phyloP scores from a whole-genome alignment of 2,888 invertebrate species.

The Autographa gamma region DNA sequence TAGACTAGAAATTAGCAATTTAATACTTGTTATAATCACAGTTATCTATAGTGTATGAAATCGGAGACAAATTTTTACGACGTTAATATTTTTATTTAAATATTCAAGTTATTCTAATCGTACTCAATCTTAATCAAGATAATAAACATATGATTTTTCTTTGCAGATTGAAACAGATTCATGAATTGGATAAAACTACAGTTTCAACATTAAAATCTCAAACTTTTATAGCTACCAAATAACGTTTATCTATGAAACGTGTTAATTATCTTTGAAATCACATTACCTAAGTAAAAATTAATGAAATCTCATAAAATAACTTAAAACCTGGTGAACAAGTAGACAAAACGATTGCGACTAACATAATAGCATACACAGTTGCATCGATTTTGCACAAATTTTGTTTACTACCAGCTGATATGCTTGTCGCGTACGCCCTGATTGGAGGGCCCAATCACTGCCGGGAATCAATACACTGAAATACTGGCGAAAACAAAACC shows the following conservation, averaged over 20 bases:
- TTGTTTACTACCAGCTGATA: slow-evolving; percentile 59
- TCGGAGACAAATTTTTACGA: slow-evolving; percentile 12
- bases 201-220: background rate
- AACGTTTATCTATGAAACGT: too few relatives aligned
- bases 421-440: slow-evolving; percentile 65
- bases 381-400: slow-evolving; percentile 51
- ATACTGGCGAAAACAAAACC: slow-evolving; percentile 11
- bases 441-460: slow-evolving; percentile 65
- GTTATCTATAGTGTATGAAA: slow-evolving; percentile 19
- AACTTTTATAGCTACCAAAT: too few relatives aligned
- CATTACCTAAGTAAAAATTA: background rate
- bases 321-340: slow-evolving; percentile 42
- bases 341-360: slow-evolving; percentile 40
- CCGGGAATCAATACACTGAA: slow-evolving; percentile 59
- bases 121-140: slow-evolving; percentile 16
- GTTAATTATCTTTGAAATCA: too few relatives aligned
- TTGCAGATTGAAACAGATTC: slow-evolving; percentile 10
- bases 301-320: slow-evolving; percentile 16
- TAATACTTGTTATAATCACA: slow-evolving; percentile 14
- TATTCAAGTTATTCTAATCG: slow-evolving; percentile 3
- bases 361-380: slow-evolving; percentile 56
- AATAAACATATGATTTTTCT: slow-evolving; percentile 17
- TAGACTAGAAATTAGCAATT: slow-evolving; percentile 19
- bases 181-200: slow-evolving; percentile 14
- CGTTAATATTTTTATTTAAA: slow-evolving; percentile 10